Base-by-base conservation (phyloP, 1,140 invertebrate species). In the Thaumatotibia leucotreta region DNA sequence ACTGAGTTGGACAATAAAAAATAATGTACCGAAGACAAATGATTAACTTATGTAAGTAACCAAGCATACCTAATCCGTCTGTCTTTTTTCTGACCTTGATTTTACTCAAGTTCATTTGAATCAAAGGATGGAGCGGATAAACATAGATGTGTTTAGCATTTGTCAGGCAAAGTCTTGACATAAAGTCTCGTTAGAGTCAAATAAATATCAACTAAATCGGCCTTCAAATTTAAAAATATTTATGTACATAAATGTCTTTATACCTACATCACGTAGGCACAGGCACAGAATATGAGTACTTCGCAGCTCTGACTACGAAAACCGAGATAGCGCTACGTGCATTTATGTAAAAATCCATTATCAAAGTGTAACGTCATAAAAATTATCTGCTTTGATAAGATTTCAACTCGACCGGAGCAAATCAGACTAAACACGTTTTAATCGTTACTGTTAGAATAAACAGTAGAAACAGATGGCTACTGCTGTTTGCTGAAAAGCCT, bases 371-470 rank as follows among this genome's bases (percentile, higher is more conserved):
- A 80, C 83, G 83, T 84, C 78, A 86, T 67, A 61, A 66, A 65
- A 69, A 72, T 76, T 85, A 83, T 87, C 80, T 83, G 31, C 67
- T 66, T 35, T 76, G 86, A 88, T 88, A 86, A 86, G 73, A 76
- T 83, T 82, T 78, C 62, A 74, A 69, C 69, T 69, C 67, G 72
- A 64, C 69, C 69, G 69, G 69, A 77, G 72, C 65, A 73, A 74
- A 61, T 70, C 65, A 67, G 67, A 73, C 74, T 75, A 68, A 78
- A 85, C 81, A 80, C 77, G 79, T 82, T 75, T 75, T 79, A 79
- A 83, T 82, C 71, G 69, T 66, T 66, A 66, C 27, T 67, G 58
- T 65, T 61, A 54, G 33, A 68, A 70, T 73, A 70, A 76, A 76
- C 65, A 74, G 14, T 70, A 32, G 23, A 67, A 70, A 50, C 63